These are phyloP conservation scores for Aquatica leii DNA, from an alignment of 2,888 invertebrate genomes.

Conservation along the genomic window DNA sequence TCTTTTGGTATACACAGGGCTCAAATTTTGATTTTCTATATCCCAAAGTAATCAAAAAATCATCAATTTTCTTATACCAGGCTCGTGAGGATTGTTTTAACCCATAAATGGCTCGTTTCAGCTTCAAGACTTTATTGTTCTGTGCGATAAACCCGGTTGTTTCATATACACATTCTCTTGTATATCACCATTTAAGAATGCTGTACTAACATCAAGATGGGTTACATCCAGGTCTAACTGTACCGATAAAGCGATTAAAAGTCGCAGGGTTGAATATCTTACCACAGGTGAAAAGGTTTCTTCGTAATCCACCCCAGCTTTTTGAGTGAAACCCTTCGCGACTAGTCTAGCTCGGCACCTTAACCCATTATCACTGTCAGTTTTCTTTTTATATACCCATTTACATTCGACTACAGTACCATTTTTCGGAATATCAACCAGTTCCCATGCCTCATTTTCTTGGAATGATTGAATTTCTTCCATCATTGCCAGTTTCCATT, in stretches of 20 bases:
- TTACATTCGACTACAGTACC: background rate
- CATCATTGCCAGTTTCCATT: background rate
- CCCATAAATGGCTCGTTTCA: background rate
- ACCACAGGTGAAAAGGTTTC: conserved; percentile 2
- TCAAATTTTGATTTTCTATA: conserved; percentile 2
- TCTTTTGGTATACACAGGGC: background rate
- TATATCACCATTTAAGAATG: background rate
- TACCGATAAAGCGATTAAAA: background rate
- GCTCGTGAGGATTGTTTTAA: background rate
- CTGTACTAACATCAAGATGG: background rate
- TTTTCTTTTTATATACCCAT: background rate
- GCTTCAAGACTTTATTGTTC: background rate
- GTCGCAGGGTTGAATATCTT: background rate
- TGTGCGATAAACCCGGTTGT: background rate
- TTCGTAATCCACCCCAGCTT: background rate
- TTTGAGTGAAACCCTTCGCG: background rate
- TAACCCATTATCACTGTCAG: background rate
- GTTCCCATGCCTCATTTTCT: background rate
- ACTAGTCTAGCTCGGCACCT: background rate
- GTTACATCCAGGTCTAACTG: background rate
- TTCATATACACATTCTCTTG: background rate
- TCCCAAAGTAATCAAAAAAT: background rate
- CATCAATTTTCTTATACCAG: background rate
- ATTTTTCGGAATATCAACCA: background rate
- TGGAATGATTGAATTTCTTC: background rate